Evolutionary conservation across 2,888 invertebrate species (phyloP).

Genomic region (Harpalus rubripes): DNA sequence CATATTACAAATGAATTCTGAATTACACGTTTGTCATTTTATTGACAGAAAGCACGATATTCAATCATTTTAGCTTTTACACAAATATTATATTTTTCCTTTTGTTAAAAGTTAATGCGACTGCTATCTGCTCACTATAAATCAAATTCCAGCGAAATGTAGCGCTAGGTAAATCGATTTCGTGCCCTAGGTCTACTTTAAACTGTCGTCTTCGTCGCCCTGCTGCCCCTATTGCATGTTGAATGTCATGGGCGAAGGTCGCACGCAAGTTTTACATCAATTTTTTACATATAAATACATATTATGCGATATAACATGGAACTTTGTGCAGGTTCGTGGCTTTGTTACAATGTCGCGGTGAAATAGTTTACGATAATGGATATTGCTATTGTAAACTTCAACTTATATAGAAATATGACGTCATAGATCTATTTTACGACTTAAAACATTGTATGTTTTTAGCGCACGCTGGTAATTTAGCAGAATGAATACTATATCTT

Average conservation of each 20-base stretch:
- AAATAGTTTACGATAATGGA: constrained; percentile 22
- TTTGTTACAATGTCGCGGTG: constrained; percentile 17
- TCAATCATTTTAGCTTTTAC: background rate
- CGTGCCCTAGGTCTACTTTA: background rate
- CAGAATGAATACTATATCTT: background rate
- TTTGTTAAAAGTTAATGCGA: background rate
- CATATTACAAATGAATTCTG: background rate
- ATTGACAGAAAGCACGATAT: background rate
- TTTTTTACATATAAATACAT: constrained; percentile 26
- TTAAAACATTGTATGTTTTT: background rate
- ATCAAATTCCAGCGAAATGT: constrained; percentile 2
- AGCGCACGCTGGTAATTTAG: background rate
- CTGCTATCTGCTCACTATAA: background rate
- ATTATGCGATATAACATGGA: constrained; percentile 24
- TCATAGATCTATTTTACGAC: background rate
- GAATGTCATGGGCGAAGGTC: constrained; percentile 59
- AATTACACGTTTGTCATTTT: background rate
- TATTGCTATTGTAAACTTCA: constrained; percentile 10
- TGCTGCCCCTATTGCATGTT: constrained; percentile 25
- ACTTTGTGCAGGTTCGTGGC: constrained; percentile 19
- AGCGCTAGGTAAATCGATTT: constrained; percentile 21
- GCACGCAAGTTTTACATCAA: constrained; percentile 53
- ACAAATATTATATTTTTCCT: background rate
- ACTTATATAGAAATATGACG: background rate
- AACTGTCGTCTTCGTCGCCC: constrained; percentile 14